Percentiles rank a stretch among this genome's conserved stretches.
Evolutionary conservation across 2,888 invertebrate genomes (phyloP).

Genomic region (Arctia plantaginis): DNA sequence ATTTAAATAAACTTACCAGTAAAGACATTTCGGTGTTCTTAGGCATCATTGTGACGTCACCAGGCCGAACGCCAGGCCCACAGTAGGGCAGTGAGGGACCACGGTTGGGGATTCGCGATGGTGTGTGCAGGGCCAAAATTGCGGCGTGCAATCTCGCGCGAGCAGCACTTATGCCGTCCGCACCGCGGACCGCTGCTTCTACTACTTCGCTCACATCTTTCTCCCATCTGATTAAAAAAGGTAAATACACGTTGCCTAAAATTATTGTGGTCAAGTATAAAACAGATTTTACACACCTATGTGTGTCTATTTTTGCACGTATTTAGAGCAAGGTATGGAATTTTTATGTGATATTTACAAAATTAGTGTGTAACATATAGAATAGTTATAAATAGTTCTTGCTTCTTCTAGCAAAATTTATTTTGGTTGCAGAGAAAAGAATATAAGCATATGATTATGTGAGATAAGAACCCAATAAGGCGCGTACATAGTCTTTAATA

Average conservation of each 20-base stretch:
- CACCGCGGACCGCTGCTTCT: slow-evolving; percentile 85
- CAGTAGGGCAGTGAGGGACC: slow-evolving; percentile 87
- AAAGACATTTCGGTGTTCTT: slow-evolving; percentile 83
- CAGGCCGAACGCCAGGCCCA: slow-evolving; percentile 84
- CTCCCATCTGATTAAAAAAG: slow-evolving; percentile 68
- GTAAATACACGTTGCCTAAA: no score
- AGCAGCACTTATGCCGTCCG: slow-evolving; percentile 77
- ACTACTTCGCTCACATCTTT: slow-evolving; percentile 86
- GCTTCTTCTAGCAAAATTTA: no score
- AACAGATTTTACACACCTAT: background rate
- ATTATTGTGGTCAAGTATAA: no score
- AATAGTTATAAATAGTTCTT: no score
- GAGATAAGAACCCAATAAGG: no score
- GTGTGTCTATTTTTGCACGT: background rate
- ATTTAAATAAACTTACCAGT: slow-evolving; percentile 65
- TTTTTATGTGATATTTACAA: no score
- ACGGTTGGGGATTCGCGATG: slow-evolving; percentile 70
- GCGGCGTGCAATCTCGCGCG: slow-evolving; percentile 79
- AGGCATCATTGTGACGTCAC: slow-evolving; percentile 84
- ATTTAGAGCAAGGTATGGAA: no score
- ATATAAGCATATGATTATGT: no score
- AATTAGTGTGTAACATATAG: no score
- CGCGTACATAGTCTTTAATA: no score
- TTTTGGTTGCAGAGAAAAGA: no score
- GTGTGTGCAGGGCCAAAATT: slow-evolving; percentile 73